phyloP scores from a whole-genome alignment of 2,113 vertebrate genomes.

The Calidris pugnax region DNA sequence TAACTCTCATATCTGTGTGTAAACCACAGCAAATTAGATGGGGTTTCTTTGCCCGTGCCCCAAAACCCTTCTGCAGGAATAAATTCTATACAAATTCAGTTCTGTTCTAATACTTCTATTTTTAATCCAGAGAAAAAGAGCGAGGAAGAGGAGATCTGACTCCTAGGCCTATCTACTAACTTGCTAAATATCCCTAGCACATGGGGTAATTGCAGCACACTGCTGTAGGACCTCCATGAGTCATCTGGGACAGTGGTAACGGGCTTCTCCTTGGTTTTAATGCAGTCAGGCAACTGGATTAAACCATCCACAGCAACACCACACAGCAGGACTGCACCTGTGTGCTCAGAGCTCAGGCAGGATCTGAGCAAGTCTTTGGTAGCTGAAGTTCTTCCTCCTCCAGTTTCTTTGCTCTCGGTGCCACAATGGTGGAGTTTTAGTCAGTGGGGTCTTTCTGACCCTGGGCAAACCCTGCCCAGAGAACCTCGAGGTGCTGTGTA shows the following conservation, averaged over 20 bases:
- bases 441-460: background rate
- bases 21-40: background rate
- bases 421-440: background rate
- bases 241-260: background rate
- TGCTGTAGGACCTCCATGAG: background rate
- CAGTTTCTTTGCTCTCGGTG: background rate
- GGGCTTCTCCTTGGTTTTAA: accelerated
- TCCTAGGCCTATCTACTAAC: background rate
- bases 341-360: background rate
- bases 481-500: background rate
- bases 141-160: background rate
- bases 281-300: too few relatives aligned
- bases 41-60: background rate
- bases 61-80: background rate
- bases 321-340: background rate
- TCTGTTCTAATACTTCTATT: background rate
- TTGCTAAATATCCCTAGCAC: background rate
- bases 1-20: background rate
- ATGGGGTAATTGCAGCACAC: background rate
- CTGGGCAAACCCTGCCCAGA: background rate
- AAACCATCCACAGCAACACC: accelerated
- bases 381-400: background rate
- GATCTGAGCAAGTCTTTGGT: background rate
- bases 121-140: background rate
- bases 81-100: background rate